These are phyloP conservation scores for Zingel zingel DNA, from an alignment of 2,113 vertebrate species.

Conservation along the genomic window DNA sequence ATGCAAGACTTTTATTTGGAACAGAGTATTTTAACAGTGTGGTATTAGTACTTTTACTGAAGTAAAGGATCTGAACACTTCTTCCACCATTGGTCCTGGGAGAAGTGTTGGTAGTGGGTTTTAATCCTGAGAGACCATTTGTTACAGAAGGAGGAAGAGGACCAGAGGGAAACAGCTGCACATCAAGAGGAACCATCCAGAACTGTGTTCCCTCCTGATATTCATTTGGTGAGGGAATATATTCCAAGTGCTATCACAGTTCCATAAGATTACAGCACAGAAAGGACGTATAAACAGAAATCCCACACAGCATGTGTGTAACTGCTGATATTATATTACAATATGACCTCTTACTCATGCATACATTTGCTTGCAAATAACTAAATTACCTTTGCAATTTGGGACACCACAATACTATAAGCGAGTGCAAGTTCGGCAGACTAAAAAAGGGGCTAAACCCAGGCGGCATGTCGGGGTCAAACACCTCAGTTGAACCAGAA, in stretches of 20 bases:
- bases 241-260: conserved; percentile 47
- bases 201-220: conserved; percentile 54
- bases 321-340: conserved; percentile 65
- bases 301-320: conserved; percentile 53
- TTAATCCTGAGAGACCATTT: conserved; percentile 68
- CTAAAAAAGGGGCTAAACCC: conserved; percentile 46
- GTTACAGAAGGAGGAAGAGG: conserved; percentile 55
- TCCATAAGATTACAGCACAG: conserved; percentile 52
- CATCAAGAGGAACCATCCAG: conserved; percentile 73
- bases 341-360: conserved; percentile 62
- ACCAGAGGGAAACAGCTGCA: conserved; percentile 69
- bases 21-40: too few species aligned
- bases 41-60: too few species aligned
- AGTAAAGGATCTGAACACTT: too few species aligned
- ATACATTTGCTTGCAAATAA: conserved; percentile 61
- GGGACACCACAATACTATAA: conserved; percentile 41
- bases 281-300: conserved; percentile 64
- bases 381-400: conserved; percentile 75
- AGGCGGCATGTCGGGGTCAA: conserved; percentile 43
- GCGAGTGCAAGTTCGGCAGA: conserved; percentile 21
- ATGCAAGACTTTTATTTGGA: too few species aligned
- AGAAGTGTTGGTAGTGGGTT: conserved; percentile 71
- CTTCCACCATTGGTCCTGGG: too few species aligned
- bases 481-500: conserved; percentile 61
- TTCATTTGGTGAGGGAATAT: conserved; percentile 58